phyloP scores from a whole-genome alignment of 1,140 invertebrate species.

The Batillaria attramentaria region DNA sequence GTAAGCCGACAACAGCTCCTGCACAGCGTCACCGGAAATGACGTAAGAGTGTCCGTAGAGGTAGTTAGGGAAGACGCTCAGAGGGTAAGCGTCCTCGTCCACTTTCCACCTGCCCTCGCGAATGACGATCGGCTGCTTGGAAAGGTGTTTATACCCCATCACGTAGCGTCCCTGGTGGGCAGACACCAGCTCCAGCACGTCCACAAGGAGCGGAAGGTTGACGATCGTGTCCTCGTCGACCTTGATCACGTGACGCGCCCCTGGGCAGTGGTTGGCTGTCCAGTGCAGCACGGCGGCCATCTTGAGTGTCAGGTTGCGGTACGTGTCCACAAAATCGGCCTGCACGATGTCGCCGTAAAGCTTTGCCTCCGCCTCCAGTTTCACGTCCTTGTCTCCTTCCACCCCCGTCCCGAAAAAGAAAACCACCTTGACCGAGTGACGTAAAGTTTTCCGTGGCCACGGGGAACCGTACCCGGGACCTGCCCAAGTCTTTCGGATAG shows the following conservation, averaged over 20 bases:
- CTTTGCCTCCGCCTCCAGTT: constrained; percentile 41
- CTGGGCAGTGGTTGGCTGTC: constrained; percentile 78
- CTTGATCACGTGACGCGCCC: constrained; percentile 83
- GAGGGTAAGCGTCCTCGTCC: constrained; percentile 46
- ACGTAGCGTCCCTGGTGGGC: neutral
- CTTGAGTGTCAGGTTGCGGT: constrained; percentile 60
- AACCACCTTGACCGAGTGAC: constrained; percentile 23
- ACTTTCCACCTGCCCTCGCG: constrained; percentile 50
- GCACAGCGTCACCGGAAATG: constrained; percentile 49
- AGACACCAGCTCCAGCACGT: constrained; percentile 33
- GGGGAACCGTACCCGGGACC: constrained; percentile 22
- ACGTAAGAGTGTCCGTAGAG: constrained; percentile 61
- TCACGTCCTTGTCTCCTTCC: neutral
- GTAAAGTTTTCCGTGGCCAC: constrained; percentile 6
- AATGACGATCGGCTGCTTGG: constrained; percentile 33
- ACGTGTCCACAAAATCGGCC: constrained; percentile 59
- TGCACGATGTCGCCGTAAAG: constrained; percentile 55
- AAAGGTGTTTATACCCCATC: constrained; percentile 34
- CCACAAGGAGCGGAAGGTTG: constrained; percentile 47
- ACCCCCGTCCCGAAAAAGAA: constrained; percentile 30
- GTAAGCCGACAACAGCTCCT: constrained; percentile 46
- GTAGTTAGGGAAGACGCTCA: constrained; percentile 56
- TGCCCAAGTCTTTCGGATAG: constrained; percentile 64
- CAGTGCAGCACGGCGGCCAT: constrained; percentile 89
- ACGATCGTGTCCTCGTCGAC: constrained; percentile 91